Evolutionary conservation across 2,113 vertebrate species (phyloP).

Genomic region (Pungitius pungitius): DNA sequence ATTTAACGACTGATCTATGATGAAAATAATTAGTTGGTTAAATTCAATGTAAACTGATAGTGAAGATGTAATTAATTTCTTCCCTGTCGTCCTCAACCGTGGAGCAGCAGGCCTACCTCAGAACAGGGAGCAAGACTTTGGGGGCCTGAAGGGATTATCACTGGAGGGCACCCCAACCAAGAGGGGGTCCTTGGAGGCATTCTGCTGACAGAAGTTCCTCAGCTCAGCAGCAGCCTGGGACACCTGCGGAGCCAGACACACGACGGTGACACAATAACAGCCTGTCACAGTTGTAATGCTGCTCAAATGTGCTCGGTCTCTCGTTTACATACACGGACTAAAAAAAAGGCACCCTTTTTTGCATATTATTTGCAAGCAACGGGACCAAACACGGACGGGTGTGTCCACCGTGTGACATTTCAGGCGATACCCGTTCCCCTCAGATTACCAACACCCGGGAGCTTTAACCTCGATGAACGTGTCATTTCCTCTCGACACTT

Average conservation of each 20-base stretch:
- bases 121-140: constrained; percentile 82
- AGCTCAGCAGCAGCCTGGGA: constrained; percentile 82
- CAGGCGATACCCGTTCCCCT: background rate
- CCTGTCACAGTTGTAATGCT: background rate
- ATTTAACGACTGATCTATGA: background rate
- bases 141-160: constrained; percentile 84
- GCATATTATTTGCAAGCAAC: constrained; percentile 61
- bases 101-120: constrained; percentile 67
- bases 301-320: background rate
- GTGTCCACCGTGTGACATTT: background rate
- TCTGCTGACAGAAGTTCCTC: constrained; percentile 83
- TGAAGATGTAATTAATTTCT: constrained; percentile 7
- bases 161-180: constrained; percentile 82
- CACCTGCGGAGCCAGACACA: constrained; percentile 72
- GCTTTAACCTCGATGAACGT: background rate
- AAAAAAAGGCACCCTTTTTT: constrained; percentile 14
- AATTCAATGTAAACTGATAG: background rate
- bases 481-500: background rate
- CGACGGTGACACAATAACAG: background rate
- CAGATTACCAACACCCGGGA: background rate
- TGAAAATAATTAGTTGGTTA: background rate
- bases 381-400: background rate
- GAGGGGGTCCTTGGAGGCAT: constrained; percentile 82
- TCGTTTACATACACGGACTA: constrained; percentile 7
- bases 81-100: constrained; percentile 6